These are phyloP conservation scores for Galbula dea DNA, from an alignment of 2,113 vertebrate genomes.

Conservation along the genomic window DNA sequence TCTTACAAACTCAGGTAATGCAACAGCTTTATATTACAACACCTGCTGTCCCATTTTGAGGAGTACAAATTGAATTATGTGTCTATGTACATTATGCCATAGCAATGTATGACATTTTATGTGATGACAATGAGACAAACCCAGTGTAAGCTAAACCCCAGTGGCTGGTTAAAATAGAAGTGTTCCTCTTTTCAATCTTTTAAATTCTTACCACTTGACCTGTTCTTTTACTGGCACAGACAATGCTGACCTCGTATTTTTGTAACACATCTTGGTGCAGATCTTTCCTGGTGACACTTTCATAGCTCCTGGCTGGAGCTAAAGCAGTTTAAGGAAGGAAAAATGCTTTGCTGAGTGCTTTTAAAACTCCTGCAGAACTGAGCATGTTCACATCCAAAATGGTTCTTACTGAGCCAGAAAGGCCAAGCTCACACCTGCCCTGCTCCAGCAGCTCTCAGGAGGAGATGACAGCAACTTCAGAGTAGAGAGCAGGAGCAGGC, in stretches of 20 bases:
- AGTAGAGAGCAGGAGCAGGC: neutral
- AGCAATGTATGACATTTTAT: neutral
- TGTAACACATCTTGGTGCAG: neutral
- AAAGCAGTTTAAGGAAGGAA: neutral
- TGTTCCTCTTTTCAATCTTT: neutral
- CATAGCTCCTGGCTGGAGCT: neutral
- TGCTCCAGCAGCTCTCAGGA: rapidly evolving
- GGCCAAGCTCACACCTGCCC: neutral
- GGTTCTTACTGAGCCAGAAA: neutral
- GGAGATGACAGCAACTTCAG: neutral
- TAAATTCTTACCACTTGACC: neutral
- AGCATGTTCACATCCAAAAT: neutral
- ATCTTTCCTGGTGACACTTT: neutral
- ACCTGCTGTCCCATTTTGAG: neutral
- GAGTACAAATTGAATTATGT: neutral
- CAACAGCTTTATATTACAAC: neutral
- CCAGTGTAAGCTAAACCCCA: neutral
- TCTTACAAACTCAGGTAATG: neutral
- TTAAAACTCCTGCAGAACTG: neutral
- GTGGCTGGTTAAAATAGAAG: neutral
- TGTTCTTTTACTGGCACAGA: neutral
- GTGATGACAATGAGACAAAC: neutral
- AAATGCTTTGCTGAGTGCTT: neutral
- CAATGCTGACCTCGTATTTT: neutral
- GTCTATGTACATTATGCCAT: neutral